Evolutionary conservation across 2,797 vertebrate genomes (phyloP), one percentile per base, ranked within the genome.

Genomic region (Trachurus trachurus): DNA sequence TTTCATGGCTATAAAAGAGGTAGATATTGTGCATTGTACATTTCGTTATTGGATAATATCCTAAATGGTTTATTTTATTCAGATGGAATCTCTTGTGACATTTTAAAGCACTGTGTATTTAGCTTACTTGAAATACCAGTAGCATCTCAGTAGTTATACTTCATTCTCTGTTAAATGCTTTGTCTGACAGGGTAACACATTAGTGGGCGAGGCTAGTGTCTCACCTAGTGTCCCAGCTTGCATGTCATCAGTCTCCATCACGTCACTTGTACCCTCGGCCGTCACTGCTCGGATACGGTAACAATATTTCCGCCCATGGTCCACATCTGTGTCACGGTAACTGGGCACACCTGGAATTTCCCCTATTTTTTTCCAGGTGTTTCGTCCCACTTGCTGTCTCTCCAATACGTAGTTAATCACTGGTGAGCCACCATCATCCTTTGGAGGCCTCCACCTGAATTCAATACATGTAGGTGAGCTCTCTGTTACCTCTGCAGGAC

Each of bases 371-470:
- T 94, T 95, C 97, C 97, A 98, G 0, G 95, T 92, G 0, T 91
- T 96, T 57, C 95, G 91, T 58, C 97, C 96, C 1, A 95, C 87
- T 82, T 97, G 96, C 80, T 93, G 94, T 39, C 95, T 94, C 87
- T 98, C 97, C 5, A 97, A 82, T 0, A 90, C 11, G 59, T 99
- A 98, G 66, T 65, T 91, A n/a, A 89, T 92, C 49, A 98, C 71
- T 0, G 94, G 87, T 37, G 91, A 95, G 63, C 97, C 98, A 0
- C 98, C 97, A 0, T 97, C 93, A 0, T 99, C 96, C 70, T 93
- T 95, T 0, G 97, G 97, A 17, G 96, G 93, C 45, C 91, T 93
- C 97, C 98, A 98, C 75, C 68, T 89, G 34, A 99, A 96, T 37
- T 94, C 92, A 83, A 97, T 92, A 22, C 93, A 88, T 0, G 60